These are phyloP conservation scores for Apocheima hispidaria DNA, from an alignment of 2,888 invertebrate genomes.

Conservation along the genomic window DNA sequence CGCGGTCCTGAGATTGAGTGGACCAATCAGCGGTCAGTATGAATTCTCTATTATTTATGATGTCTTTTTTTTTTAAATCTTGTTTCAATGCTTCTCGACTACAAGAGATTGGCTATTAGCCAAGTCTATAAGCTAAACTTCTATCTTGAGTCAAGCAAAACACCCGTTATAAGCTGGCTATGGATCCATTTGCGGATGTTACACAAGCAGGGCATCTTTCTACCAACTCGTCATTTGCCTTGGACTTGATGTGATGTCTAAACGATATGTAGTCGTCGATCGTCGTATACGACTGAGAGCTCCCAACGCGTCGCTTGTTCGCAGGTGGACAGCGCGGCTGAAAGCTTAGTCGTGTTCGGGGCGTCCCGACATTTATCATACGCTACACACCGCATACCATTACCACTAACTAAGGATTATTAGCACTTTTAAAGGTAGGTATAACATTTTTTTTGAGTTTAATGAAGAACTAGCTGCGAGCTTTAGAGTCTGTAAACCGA, in stretches of 20 bases:
- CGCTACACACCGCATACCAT: slow-evolving; percentile 62
- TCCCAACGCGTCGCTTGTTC: slow-evolving; percentile 29
- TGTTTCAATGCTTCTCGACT: too few relatives aligned
- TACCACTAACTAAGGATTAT: slow-evolving; percentile 53
- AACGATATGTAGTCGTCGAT: neutral
- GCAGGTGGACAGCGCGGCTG: slow-evolving; percentile 62
- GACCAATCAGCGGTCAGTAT: neutral
- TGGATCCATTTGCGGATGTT: too few relatives aligned
- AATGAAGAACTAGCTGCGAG: neutral
- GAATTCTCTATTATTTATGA: too few relatives aligned
- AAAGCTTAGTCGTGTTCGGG: slow-evolving; percentile 63
- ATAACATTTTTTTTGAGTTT: neutral
- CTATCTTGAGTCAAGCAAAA: too few relatives aligned
- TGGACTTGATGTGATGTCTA: neutral
- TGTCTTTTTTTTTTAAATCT: too few relatives aligned
- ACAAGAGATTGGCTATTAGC: too few relatives aligned
- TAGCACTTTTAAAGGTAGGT: neutral
- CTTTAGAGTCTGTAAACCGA: too few relatives aligned
- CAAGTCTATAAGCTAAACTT: too few relatives aligned
- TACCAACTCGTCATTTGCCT: neutral
- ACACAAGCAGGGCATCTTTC: too few relatives aligned
- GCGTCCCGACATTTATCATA: slow-evolving; percentile 64
- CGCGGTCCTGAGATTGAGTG: neutral
- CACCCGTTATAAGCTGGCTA: too few relatives aligned
- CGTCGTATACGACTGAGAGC: neutral